Base-by-base conservation (phyloP, 2,113 vertebrate species). In the Protobothrops flavoviridis region DNA sequence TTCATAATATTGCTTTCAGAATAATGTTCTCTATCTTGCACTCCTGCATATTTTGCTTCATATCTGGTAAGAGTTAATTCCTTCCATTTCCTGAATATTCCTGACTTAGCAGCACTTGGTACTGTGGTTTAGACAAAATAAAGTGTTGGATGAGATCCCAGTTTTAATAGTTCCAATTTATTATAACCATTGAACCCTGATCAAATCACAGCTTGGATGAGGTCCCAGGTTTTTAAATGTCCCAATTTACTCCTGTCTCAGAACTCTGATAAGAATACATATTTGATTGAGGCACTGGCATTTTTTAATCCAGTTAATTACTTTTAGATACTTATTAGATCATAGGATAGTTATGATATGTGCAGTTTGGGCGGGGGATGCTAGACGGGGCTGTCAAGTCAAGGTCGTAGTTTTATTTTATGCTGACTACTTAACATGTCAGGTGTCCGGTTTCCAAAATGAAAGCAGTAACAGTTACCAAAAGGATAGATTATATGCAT, bases 111-210 rank as follows among this genome's bases (percentile, higher is more conserved):
- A 95, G 94, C 95, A 96, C 91, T 96, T 95, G 96, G 96, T 96
- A 95, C 95, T 96, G 94, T 96, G 96, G 96, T 97, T 97, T 97
- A 98, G 97, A 96, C 96, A 97, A 98, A 98, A 97, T 97, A 98
- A 98, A 97, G 95, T 95, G 94, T 96, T 98, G 98, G 97, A 97
- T 95, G 87, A 93, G 94, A 96, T 98, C 98, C 98, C 97, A 97
- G 97, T 97, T 98, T 97, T 98, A 98, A 98, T 98, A 98, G 97
- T 97, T 96, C 94, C 96, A 97, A 98, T 98, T 98, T 98, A 98
- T 98, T 98, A 98, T 98, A 98, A 97, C 97, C 96, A 97, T 97
- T 98, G 98, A 98, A 98, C 97, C 96, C 97, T 98, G 97, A 98
- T 98, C 97, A 97, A 97, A 98, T 98, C 98, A 97, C 95, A 33